Evolutionary conservation across 1,140 invertebrate genomes (phyloP), one percentile per base, ranked within the genome.

Genomic region (Pinna nobilis): DNA sequence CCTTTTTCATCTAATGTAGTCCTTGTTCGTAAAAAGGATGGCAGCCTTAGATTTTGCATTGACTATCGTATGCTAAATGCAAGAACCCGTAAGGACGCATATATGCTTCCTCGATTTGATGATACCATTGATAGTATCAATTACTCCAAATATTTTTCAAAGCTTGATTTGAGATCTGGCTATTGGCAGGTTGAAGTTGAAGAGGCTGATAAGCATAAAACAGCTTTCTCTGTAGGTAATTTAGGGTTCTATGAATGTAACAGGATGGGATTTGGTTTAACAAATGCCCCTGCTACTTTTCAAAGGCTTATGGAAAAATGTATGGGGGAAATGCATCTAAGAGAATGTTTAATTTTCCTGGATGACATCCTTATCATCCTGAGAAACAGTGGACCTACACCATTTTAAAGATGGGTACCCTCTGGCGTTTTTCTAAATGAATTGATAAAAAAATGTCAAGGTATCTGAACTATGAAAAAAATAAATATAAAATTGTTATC

Each of bases 201-300:
- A 20, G 63, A 66, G 20, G 47, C 50, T 32, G 25, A 30, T 20
- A 66, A 66, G 47, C 28, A 23, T 20, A 33, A 66, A 11, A 66
- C 63, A 32, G 63, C 63, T 18, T 51, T 66, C 37, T 32, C 63
- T 33, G 63, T 66, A 18, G 44, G 44, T 15, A 51, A 51, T 33
- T 35, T 66, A 39, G 63, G 63, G 13, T 51, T 66, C 30, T 66
- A 66, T 50, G 63, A 66, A 35, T 50, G 44, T n/a, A 66, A 66
- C 47, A 9, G 41, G 1, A 51, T 66, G 63, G 30, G 44, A 4
- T 66, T 66, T 44, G 60, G 60, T 41, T 25, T 63, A 23, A 63
- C 60, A 23, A 63, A 63, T 41, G 60, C 60, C 44, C 63, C 63
- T n/a, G 63, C 63, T 49, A 66, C 63, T n/a, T 66, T 66, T 18